Percentiles rank a stretch among this genome's conserved stretches.
phyloP scores from a whole-genome alignment of 2,797 vertebrate species.

The Eupleurogrammus muticus region DNA sequence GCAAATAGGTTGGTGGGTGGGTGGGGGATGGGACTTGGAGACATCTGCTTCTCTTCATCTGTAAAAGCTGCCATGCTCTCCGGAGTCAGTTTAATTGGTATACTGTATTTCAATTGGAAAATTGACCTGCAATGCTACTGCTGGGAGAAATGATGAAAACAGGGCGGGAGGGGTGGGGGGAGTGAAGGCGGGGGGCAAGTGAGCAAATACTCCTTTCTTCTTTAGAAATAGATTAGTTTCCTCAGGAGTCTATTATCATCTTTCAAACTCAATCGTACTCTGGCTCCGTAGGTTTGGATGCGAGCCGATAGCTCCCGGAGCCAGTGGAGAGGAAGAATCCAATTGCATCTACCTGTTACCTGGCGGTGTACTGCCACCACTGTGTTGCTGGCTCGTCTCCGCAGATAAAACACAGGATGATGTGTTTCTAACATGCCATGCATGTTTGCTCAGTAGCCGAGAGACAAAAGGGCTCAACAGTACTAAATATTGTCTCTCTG shows the following conservation, averaged over 20 bases:
- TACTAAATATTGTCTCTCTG: constrained; percentile 24
- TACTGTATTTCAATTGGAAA: constrained; percentile 46
- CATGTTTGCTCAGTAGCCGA: constrained; percentile 42
- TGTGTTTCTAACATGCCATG: constrained; percentile 52
- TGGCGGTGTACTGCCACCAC: constrained; percentile 28
- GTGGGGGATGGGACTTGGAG: neutral
- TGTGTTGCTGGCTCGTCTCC: constrained; percentile 35
- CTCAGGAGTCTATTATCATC: constrained; percentile 77
- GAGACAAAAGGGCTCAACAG: constrained; percentile 32
- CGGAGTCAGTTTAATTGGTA: constrained; percentile 53
- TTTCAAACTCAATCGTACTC: constrained; percentile 73
- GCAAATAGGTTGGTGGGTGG: constrained; percentile 7
- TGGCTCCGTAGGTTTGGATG: constrained; percentile 60
- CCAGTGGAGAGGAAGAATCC: constrained; percentile 52
- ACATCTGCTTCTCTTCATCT: constrained; percentile 14
- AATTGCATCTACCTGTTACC: constrained; percentile 56
- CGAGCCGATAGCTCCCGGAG: constrained; percentile 62
- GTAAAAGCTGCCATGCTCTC: constrained; percentile 31
- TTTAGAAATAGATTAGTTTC: constrained; percentile 77
- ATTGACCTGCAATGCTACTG: constrained; percentile 47
- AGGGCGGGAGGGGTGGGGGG: constrained; percentile 4
- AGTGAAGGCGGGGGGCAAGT: constrained; percentile 52
- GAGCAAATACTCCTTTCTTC: constrained; percentile 59
- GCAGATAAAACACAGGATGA: constrained; percentile 48
- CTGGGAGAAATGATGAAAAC: constrained; percentile 38